These are phyloP conservation scores for Pogonomyrmex californicus DNA, from an alignment of 1,140 invertebrate genomes.

Conservation along the genomic window DNA sequence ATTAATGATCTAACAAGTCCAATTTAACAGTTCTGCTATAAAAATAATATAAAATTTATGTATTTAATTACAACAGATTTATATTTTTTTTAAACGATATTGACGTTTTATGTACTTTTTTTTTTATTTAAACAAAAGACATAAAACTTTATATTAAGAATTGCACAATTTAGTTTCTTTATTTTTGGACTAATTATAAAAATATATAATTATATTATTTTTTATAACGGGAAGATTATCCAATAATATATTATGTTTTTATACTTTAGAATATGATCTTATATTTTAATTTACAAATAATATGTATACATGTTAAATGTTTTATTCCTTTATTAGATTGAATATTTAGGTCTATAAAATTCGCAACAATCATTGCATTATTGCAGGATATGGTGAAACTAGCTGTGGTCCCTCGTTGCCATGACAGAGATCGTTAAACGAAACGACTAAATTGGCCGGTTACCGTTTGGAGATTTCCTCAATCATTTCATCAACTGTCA, in stretches of 20 bases:
- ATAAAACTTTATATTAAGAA: neutral
- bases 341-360: neutral
- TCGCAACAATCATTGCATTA: neutral
- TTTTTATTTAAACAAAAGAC: neutral
- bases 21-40: neutral
- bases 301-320: neutral
- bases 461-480: conserved; percentile 81
- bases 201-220: conserved; percentile 2
- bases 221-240: neutral
- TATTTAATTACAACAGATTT: neutral
- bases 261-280: neutral
- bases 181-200: neutral
- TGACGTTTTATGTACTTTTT: neutral
- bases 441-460: conserved; percentile 75
- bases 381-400: conserved; percentile 45
- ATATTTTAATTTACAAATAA: conserved; percentile 8
- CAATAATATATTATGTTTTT: neutral
- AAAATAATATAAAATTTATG: neutral
- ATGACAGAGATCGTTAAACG: conserved; percentile 42
- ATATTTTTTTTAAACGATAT: neutral
- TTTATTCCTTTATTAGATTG: neutral
- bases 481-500: conserved; percentile 79
- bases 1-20: neutral
- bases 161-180: neutral
- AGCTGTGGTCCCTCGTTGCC: conserved; percentile 31